Base-by-base conservation (phyloP, 2,797 vertebrate genomes). In the Chloroceryle inda region DNA sequence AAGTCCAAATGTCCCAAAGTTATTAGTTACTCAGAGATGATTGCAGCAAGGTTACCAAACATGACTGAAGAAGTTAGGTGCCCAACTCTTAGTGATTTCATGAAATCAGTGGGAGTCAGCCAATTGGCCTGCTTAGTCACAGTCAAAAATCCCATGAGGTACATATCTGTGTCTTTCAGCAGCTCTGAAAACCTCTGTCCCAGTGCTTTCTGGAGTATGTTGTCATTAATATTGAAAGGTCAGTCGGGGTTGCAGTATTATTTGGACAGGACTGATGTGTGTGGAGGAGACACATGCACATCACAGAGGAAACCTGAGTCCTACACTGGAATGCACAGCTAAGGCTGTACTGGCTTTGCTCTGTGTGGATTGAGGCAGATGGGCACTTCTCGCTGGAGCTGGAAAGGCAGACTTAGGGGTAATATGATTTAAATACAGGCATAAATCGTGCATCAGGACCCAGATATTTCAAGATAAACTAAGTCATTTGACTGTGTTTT, bases 141-240 rank as follows among this genome's bases (percentile, higher is more conserved):
- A 66, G 84, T 74, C 3, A 4, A 92, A 96, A 94, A 85, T 87
- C 71, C 84, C 72, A 42, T 8, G 31, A 91, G 79, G 68, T 88
- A 44, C 24, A 49, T 62, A 89, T 92, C 91, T 76, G 0, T 44
- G 13, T 50, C 38, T 86, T 93, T 80, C 62, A 89, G 52, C 85
- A 91, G 62, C 62, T 77, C 82, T 79, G 67, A 92, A 89, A 95
- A 85, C 22, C 35, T 87, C 55, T 86, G 47, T 90, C 44, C n/a
- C 67, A 76, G 67, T 73, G 83, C 85, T 95, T 94, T 90, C 69
- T 88, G 86, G 74, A 93, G 66, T 84, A 64, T 83, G 83, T 78
- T 96, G 83, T 95, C 89, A 93, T 75, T 88, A 82, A 61, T 89
- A 62, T 50, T 94, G 93, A 95, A 96, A 97, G 91, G 94, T 95